Percentiles rank a stretch among this genome's conserved stretches.
Conservation (phyloP, 1,140 invertebrate species). For the Drosophila baimaii region DNA sequence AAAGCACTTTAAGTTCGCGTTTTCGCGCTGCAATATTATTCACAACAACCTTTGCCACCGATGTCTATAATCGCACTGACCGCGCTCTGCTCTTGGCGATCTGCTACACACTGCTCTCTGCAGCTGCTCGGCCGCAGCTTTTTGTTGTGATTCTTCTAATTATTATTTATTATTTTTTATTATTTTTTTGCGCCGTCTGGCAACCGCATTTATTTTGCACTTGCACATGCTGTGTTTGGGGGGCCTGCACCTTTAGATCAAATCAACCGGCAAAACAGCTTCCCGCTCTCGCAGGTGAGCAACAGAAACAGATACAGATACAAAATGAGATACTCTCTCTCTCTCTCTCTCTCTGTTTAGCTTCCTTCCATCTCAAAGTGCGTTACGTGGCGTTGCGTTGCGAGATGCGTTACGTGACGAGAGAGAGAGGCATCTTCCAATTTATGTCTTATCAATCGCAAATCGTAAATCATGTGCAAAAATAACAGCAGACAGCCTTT, state of each 20-base stretch:
- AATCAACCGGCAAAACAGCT: conserved; percentile 18
- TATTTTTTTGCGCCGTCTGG: neutral
- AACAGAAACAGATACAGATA: neutral
- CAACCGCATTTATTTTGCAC: neutral
- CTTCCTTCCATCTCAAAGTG: no score
- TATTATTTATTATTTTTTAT: conserved; percentile 18
- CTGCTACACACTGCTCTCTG: neutral
- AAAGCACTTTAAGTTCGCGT: neutral
- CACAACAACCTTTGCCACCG: conserved; percentile 50
- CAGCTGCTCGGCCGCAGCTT: conserved; percentile 6
- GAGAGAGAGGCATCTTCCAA: neutral
- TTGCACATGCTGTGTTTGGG: neutral
- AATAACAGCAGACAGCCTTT: neutral
- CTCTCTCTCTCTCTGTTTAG: neutral
- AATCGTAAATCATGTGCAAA: conserved; percentile 17
- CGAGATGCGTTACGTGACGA: neutral
- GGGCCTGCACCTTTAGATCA: neutral
- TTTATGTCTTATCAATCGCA: conserved; percentile 16
- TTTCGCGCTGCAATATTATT: neutral
- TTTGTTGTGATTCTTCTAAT: conserved; percentile 11
- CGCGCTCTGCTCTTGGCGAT: neutral
- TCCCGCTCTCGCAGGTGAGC: neutral
- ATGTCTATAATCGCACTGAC: conserved; percentile 54
- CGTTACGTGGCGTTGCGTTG: neutral
- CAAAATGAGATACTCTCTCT: conserved; percentile 2